Percentiles rank a stretch among this genome's conserved stretches.
Evolutionary conservation across 1,140 invertebrate species (phyloP).

Genomic region (Anthonomus grandis): DNA sequence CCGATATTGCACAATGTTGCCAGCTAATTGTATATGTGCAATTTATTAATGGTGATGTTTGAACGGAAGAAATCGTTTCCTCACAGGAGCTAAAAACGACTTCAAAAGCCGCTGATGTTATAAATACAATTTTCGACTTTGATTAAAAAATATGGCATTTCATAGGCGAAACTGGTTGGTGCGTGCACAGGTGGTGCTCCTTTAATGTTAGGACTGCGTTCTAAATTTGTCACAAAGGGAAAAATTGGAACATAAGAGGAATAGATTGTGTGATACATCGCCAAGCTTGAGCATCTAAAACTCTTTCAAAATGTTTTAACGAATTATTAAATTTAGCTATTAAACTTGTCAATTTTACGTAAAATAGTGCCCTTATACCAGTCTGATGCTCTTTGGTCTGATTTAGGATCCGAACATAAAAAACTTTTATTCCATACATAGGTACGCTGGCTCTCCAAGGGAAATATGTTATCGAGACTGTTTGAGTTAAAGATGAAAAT

Average conservation of each 20-base stretch:
- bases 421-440: constrained; percentile 35
- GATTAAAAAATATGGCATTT: constrained; percentile 37
- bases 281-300: constrained; percentile 41
- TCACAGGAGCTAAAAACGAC: constrained; percentile 23
- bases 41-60: no score
- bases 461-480: constrained; percentile 29
- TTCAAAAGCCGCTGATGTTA: constrained; percentile 35
- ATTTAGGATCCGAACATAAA: constrained; percentile 32
- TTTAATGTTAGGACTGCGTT: constrained; percentile 43
- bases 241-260: constrained; percentile 32
- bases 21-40: no score
- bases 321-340: constrained; percentile 34
- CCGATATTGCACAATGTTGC: no score
- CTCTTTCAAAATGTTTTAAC: constrained; percentile 32
- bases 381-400: constrained; percentile 36
- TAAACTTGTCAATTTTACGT: constrained; percentile 42
- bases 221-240: constrained; percentile 37
- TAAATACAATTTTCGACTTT: constrained; percentile 32
- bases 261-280: constrained; percentile 41
- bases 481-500: neutral
- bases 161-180: no score
- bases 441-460: constrained; percentile 37
- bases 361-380: constrained; percentile 39
- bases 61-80: neutral
- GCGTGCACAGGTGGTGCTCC: no score